A percentile compares a stretch with the other conserved stretches of the same genome.
Conservation (phyloP, 2,797 vertebrate species). For the Lophius americanus region DNA sequence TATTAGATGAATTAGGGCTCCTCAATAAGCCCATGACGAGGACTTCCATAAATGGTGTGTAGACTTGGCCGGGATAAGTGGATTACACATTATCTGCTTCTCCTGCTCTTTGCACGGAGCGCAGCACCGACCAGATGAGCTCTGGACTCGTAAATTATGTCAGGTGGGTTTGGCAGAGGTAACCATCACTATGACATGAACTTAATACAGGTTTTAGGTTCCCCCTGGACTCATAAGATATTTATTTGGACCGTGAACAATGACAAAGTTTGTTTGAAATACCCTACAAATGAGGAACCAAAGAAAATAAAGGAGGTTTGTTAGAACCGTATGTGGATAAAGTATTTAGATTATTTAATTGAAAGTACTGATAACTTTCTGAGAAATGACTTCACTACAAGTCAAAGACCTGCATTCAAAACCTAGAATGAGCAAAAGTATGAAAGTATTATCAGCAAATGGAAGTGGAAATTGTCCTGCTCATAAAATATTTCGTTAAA, state of each 20-base stretch:
- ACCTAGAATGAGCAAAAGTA: too few relatives aligned
- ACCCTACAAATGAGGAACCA: constrained; percentile 30
- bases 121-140: constrained; percentile 52
- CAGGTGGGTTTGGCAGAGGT: constrained; percentile 46
- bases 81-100: constrained; percentile 76
- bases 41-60: constrained; percentile 69
- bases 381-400: too few relatives aligned
- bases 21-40: constrained; percentile 72
- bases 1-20: constrained; percentile 71
- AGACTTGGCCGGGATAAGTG: constrained; percentile 67
- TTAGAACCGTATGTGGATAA: too few relatives aligned
- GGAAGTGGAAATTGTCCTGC: too few relatives aligned
- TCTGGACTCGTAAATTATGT: constrained; percentile 40
- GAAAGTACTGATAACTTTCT: too few relatives aligned
- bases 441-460: too few relatives aligned
- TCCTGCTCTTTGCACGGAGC: constrained; percentile 55
- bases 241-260: constrained; percentile 17
- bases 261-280: constrained; percentile 1
- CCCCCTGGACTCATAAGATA: constrained; percentile 13
- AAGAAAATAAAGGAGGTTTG: neutral
- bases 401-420: too few relatives aligned
- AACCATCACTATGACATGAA: constrained; percentile 42
- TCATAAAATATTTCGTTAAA: too few relatives aligned
- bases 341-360: too few relatives aligned
- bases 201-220: constrained; percentile 18